phyloP scores from a whole-genome alignment of 2,113 vertebrate species.

The Cyanoliseus patagonus region DNA sequence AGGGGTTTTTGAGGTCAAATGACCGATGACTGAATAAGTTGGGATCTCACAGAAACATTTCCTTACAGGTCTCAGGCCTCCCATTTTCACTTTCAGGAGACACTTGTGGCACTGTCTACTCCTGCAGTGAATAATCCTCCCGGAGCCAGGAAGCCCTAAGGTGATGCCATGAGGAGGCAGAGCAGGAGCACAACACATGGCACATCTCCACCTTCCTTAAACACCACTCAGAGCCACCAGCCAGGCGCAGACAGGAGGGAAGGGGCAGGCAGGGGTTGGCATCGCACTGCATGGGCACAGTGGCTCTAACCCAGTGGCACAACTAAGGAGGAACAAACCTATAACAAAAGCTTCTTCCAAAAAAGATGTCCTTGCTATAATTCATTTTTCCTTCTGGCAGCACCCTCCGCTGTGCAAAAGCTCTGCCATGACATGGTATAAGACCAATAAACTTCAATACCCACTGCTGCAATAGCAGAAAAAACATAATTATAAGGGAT shows the following conservation, averaged over 20 bases:
- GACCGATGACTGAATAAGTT: constrained; percentile 2
- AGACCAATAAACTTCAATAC: neutral
- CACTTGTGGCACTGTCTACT: neutral
- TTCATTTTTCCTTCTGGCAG: neutral
- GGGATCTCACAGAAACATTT: constrained; percentile 41
- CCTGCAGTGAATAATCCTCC: neutral
- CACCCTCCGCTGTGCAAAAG: neutral
- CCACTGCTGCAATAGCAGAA: neutral
- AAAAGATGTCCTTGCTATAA: neutral
- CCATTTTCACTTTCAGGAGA: neutral
- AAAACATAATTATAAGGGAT: neutral
- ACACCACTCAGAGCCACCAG: neutral
- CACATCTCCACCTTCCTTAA: neutral
- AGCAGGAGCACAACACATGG: neutral
- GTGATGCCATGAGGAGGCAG: neutral
- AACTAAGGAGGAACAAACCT: neutral
- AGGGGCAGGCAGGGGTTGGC: neutral
- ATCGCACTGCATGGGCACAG: neutral
- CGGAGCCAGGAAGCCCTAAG: neutral
- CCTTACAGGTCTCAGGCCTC: neutral
- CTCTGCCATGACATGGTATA: neutral
- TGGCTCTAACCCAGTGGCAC: neutral
- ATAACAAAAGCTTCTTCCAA: neutral
- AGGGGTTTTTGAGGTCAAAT: constrained; percentile 22
- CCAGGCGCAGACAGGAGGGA: neutral